phyloP scores from a whole-genome alignment of 2,113 vertebrate species.

The Xiphophorus maculatus region DNA sequence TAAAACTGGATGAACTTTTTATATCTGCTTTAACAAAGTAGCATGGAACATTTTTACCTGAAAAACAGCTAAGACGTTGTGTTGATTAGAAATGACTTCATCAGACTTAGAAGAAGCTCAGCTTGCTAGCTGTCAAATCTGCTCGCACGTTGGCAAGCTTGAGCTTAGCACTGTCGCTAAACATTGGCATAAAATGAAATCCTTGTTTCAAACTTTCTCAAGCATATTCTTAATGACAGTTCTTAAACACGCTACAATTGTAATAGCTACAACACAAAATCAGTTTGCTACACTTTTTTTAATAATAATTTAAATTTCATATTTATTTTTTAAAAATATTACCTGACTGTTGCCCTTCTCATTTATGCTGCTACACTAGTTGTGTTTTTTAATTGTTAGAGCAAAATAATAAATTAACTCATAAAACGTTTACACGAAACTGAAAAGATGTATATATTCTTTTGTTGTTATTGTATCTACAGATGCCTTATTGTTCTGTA shows the following conservation, averaged over 20 bases:
- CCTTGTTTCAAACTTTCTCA: background rate
- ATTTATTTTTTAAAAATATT: slow-evolving; percentile 9
- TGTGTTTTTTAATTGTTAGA: background rate
- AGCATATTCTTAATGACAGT: background rate
- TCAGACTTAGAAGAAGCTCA: too few relatives aligned
- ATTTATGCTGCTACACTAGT: background rate
- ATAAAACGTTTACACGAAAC: background rate
- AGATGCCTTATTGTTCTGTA: slow-evolving; percentile 16
- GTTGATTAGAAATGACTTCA: too few relatives aligned
- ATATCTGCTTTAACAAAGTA: too few relatives aligned
- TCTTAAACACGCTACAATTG: slow-evolving; percentile 2
- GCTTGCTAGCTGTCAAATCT: background rate
- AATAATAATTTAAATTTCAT: slow-evolving; percentile 20
- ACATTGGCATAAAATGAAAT: background rate
- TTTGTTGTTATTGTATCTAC: background rate
- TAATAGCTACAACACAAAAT: slow-evolving; percentile 49
- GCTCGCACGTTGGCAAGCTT: background rate
- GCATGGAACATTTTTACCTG: too few relatives aligned
- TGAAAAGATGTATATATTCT: background rate
- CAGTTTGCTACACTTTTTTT: slow-evolving; percentile 12
- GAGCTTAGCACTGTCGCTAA: background rate
- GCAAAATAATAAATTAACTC: background rate
- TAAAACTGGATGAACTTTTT: too few relatives aligned
- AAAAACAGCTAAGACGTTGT: too few relatives aligned
- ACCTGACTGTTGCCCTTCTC: background rate